Base-by-base conservation (phyloP, 1,140 invertebrate genomes). In the Drosophila elegans region DNA sequence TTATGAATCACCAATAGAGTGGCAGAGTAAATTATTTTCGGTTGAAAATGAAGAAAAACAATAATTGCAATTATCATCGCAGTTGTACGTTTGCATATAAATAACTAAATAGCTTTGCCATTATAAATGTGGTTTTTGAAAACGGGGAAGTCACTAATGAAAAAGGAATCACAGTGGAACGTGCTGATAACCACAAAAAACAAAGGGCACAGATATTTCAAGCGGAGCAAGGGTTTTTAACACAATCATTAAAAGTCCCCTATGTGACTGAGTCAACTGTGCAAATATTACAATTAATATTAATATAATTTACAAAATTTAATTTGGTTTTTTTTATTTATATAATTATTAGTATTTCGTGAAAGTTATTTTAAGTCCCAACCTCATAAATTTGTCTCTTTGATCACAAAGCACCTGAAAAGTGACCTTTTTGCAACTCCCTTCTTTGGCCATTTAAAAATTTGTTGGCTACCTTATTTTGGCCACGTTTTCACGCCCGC, bases 41-140 rank as follows among this genome's bases (percentile, higher is more conserved):
- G 41, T 71, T 71, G 36, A 10, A 49, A 27, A 36, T n/a, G 11
- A 48, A 27, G 38, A 45, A 46, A 71, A 71, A 55, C 25, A 42
- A 34, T 69, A 69, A 71, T 55, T 71, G 51, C 51, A 71, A 69
- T 68, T 68, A 68, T 67, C 61, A 29, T 27, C 38, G 48, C 21
- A 42, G 11, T 44, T 25, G 13, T 66, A 41, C 25, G 12, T 42
- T 59, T 13, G 27, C 16, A 12, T 41, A 59, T 60, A 57, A 59
- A 41, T 41, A 59, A 27, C 36, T 16, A 57, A 41, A 41, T 41
- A 59, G 39, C 36, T 16, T 44, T 38, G 41, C 21, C 32, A 45
- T 21, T 59, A 38, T 34, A 57, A 62, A 38, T 46, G 53, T 36
- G 27, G 21, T 61, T 64, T 60, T 46, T 44, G 5, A 29, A 45